phyloP scores from a whole-genome alignment of 2,797 vertebrate species.

The Siniperca scherzeri region DNA sequence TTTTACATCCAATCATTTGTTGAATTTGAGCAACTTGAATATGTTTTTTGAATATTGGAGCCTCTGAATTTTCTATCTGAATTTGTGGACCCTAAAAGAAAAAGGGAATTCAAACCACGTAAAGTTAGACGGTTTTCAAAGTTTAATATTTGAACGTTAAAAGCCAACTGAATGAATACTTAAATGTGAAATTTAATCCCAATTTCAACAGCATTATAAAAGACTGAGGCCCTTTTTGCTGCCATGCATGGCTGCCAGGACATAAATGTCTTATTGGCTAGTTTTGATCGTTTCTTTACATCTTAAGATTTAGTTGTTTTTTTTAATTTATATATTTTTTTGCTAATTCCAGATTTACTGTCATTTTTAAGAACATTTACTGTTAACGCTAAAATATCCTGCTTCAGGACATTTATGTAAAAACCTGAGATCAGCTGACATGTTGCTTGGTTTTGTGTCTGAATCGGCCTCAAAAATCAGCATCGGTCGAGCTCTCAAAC shows the following conservation, averaged over 20 bases:
- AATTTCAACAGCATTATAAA: neutral
- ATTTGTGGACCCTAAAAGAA: neutral
- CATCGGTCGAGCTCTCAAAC: neutral
- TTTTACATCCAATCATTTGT: too few species aligned
- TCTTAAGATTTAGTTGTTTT: neutral
- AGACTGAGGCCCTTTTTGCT: neutral
- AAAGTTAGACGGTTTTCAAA: neutral
- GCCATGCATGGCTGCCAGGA: neutral
- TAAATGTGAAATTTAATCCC: neutral
- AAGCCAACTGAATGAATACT: neutral
- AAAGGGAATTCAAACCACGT: neutral
- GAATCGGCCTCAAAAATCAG: neutral
- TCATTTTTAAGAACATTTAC: neutral
- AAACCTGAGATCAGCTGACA: neutral
- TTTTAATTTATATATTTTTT: neutral
- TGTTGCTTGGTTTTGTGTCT: neutral
- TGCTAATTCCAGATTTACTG: neutral
- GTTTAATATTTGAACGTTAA: neutral
- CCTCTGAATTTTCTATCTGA: neutral
- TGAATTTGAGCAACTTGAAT: too few species aligned
- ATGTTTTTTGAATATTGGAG: neutral
- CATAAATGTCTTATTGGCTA: too few species aligned
- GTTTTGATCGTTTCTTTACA: neutral
- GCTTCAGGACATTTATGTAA: too few species aligned
- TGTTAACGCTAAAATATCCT: neutral